These are phyloP conservation scores for Harpalus rufipes DNA, from an alignment of 2,888 invertebrate genomes.

Conservation along the genomic window DNA sequence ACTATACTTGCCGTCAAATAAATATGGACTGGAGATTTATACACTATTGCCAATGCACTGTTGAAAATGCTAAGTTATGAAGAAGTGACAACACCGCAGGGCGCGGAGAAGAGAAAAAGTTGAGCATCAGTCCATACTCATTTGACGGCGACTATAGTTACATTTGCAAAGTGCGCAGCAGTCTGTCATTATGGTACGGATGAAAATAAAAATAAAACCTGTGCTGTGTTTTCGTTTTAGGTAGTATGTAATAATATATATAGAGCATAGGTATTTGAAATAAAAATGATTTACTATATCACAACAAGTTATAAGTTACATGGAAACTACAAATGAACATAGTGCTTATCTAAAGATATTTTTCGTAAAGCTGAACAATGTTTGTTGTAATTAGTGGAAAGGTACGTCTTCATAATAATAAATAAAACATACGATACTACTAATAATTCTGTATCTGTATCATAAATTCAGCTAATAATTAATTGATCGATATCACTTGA, in stretches of 20 bases:
- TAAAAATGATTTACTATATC: slow-evolving; percentile 58
- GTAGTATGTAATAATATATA: neutral
- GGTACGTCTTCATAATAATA: slow-evolving; percentile 43
- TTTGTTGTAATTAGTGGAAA: slow-evolving; percentile 28
- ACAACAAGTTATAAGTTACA: slow-evolving; percentile 57
- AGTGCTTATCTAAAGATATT: slow-evolving; percentile 57
- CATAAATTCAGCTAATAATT: slow-evolving; percentile 68
- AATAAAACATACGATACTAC: slow-evolving; percentile 41
- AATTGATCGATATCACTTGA: slow-evolving; percentile 76
- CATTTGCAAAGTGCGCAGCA: too few species aligned
- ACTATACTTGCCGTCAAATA: too few species aligned
- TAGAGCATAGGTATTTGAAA: slow-evolving; percentile 26
- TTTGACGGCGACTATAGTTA: too few species aligned
- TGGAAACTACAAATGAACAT: slow-evolving; percentile 55
- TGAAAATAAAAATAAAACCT: too few species aligned
- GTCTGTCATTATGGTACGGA: too few species aligned
- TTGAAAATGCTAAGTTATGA: too few species aligned
- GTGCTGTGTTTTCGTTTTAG: too few species aligned
- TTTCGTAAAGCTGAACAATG: slow-evolving; percentile 55
- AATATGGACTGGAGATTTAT: too few species aligned
- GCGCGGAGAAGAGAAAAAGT: too few species aligned
- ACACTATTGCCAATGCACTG: too few species aligned
- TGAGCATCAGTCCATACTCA: too few species aligned
- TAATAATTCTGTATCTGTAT: slow-evolving; percentile 63
- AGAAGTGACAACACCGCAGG: too few species aligned